These are phyloP conservation scores for Aeoliscus strigatus DNA, from an alignment of 2,797 vertebrate genomes.

Conservation along the genomic window DNA sequence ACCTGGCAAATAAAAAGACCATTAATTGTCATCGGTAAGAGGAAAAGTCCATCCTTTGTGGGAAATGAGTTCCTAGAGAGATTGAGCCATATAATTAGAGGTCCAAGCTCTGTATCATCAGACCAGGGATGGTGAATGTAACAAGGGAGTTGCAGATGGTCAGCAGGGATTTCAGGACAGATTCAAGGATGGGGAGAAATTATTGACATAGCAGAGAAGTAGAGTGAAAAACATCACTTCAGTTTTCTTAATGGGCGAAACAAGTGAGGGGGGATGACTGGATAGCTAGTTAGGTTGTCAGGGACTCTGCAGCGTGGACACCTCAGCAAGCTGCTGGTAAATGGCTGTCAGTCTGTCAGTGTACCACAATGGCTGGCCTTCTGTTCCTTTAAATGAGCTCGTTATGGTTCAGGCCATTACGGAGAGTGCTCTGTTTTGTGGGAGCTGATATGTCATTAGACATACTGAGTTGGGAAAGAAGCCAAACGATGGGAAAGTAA, in stretches of 20 bases:
- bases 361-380: constrained; percentile 24
- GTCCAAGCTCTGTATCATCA: no score
- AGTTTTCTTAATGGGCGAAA: no score
- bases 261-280: constrained; percentile 15
- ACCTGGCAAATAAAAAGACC: constrained; percentile 58
- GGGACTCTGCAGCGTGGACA: constrained; percentile 8
- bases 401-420: constrained; percentile 46
- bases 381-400: constrained; percentile 56
- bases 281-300: constrained; percentile 30
- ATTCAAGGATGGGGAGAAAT: no score
- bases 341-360: constrained; percentile 47
- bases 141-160: no score
- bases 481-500: neutral
- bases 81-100: no score
- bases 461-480: constrained; percentile 12
- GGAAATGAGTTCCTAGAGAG: constrained; percentile 33
- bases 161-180: no score
- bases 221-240: no score
- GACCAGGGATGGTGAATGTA: no score
- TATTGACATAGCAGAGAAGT: no score
- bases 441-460: constrained; percentile 44
- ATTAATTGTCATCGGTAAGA: constrained; percentile 54
- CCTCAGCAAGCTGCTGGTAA: constrained; percentile 42
- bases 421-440: constrained; percentile 28
- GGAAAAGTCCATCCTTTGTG: constrained; percentile 38